Conservation (phyloP, 1,140 invertebrate species). For the Aphelinus certus region DNA sequence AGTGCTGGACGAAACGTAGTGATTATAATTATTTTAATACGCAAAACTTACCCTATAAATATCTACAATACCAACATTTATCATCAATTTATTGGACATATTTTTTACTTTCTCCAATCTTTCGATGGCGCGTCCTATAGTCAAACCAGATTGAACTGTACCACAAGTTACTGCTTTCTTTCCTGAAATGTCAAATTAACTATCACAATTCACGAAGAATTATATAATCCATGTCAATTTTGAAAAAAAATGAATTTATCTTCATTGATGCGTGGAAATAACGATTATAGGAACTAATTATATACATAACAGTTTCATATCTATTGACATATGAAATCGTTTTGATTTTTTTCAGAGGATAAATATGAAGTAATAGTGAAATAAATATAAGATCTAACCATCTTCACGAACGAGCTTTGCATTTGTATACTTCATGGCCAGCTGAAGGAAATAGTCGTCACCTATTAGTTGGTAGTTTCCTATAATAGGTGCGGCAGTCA, state of each 20-base stretch:
- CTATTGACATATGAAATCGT: too few species aligned
- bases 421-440: neutral
- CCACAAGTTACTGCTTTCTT: neutral
- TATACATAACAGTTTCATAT: too few species aligned
- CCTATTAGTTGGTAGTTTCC: neutral
- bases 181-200: neutral
- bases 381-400: neutral
- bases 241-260: too few species aligned
- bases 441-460: conserved; percentile 8
- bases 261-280: too few species aligned
- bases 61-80: conserved; percentile 6
- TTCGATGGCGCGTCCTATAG: neutral
- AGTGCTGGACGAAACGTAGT: too few species aligned
- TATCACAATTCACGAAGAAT: too few species aligned
- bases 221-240: too few species aligned
- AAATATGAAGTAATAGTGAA: neutral
- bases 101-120: neutral
- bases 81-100: neutral
- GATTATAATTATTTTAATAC: neutral
- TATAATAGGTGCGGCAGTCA: neutral
- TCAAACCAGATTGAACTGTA: conserved; percentile 4
- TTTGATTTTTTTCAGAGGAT: neutral
- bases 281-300: too few species aligned
- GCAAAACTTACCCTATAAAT: conserved; percentile 12
- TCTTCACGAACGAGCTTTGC: neutral